These are phyloP conservation scores for Andrena haemorrhoa DNA, from an alignment of 2,888 invertebrate genomes.

Conservation along the genomic window DNA sequence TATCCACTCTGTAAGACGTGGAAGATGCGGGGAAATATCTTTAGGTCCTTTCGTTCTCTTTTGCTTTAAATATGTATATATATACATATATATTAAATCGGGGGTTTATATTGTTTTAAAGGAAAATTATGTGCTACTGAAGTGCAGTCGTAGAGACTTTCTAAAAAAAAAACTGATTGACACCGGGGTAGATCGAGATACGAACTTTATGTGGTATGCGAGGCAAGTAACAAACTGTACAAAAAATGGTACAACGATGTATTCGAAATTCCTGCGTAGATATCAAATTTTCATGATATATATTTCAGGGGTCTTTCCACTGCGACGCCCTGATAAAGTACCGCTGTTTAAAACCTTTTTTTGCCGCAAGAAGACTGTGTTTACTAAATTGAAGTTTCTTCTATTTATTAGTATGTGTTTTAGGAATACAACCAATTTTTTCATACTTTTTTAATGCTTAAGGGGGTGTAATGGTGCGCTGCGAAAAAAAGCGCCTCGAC, in stretches of 20 bases:
- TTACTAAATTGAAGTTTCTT: too few relatives aligned
- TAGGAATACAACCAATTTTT: too few relatives aligned
- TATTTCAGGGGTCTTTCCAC: background rate
- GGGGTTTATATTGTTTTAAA: conserved; percentile 4
- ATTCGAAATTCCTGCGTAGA: conserved; percentile 1
- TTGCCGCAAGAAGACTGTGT: too few relatives aligned
- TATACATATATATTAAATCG: background rate
- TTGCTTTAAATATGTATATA: background rate
- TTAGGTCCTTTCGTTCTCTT: conserved; percentile 1
- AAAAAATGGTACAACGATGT: conserved; percentile 4
- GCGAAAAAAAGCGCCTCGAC: too few relatives aligned
- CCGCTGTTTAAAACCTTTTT: too few relatives aligned
- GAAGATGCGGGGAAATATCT: conserved; percentile 8
- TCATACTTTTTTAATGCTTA: too few relatives aligned
- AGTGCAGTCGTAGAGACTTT: conserved; percentile 4
- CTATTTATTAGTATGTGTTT: too few relatives aligned
- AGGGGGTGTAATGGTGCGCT: too few relatives aligned
- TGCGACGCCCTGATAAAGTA: too few relatives aligned
- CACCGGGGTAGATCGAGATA: background rate
- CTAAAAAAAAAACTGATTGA: conserved; percentile 1
- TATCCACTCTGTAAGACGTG: conserved; percentile 2
- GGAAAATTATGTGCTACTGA: conserved; percentile 3
- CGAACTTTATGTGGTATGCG: background rate
- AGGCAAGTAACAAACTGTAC: conserved; percentile 22
- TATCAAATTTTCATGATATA: conserved; percentile 3